These are phyloP conservation scores for Oxyura jamaicensis DNA, from an alignment of 2,113 vertebrate genomes.

Conservation along the genomic window DNA sequence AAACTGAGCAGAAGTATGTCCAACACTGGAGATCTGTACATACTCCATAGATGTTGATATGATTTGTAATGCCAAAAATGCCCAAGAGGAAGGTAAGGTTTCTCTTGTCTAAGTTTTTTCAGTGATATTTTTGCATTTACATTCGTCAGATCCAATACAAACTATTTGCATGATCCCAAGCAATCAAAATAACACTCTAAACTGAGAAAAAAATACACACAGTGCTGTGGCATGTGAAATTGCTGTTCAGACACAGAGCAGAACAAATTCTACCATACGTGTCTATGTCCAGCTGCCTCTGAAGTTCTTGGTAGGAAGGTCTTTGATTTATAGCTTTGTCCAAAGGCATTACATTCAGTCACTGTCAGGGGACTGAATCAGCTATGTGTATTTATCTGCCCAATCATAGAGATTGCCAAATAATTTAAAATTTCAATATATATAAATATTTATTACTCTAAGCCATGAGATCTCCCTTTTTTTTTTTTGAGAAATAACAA, in stretches of 20 bases:
- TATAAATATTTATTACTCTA: background rate
- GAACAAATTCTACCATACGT: background rate
- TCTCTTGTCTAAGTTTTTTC: background rate
- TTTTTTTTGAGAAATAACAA: background rate
- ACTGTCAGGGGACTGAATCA: background rate
- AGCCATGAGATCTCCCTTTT: background rate
- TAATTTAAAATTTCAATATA: background rate
- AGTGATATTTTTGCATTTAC: background rate
- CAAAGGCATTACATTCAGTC: background rate
- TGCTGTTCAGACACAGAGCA: background rate
- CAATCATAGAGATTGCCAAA: background rate
- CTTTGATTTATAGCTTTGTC: background rate
- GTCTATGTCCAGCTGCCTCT: background rate
- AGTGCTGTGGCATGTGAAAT: background rate
- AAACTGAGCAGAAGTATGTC: accelerated
- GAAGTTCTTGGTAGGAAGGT: background rate
- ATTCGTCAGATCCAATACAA: background rate
- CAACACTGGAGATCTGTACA: background rate
- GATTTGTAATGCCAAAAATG: background rate
- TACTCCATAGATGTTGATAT: no score
- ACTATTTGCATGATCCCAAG: background rate
- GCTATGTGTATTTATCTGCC: background rate
- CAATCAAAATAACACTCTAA: background rate
- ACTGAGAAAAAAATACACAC: background rate
- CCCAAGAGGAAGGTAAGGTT: background rate